Evolutionary conservation across 2,113 vertebrate genomes (phyloP).

Genomic region (Gopherus evgoodei): DNA sequence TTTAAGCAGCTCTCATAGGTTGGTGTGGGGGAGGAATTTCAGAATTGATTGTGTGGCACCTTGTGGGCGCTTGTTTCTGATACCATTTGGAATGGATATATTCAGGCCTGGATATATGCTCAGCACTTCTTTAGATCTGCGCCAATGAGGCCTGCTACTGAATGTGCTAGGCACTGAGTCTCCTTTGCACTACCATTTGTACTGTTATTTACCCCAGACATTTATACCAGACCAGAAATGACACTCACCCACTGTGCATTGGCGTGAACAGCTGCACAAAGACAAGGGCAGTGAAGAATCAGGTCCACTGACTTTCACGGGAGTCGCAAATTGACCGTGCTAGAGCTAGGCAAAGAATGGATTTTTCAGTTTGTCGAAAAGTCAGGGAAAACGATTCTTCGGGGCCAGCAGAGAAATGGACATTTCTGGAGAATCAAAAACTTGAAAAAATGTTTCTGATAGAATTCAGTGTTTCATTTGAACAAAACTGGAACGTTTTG

Average conservation of each 20-base stretch:
- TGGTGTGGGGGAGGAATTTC: slow-evolving; percentile 20
- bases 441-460: background rate
- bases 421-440: background rate
- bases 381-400: background rate
- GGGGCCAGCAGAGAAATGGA: background rate
- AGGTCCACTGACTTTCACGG: background rate
- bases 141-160: background rate
- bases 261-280: background rate
- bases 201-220: background rate
- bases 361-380: background rate
- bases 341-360: background rate
- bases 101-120: background rate
- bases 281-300: background rate
- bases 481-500: background rate
- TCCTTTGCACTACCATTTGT: background rate
- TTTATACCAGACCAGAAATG: background rate
- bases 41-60: slow-evolving; percentile 5
- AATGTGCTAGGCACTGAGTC: background rate
- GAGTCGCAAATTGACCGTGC: background rate
- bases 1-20: slow-evolving; percentile 33
- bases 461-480: background rate
- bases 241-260: background rate
- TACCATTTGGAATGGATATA: accelerated
- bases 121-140: background rate
- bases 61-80: background rate